Base-by-base conservation (phyloP, 1,140 invertebrate species). In the Caenorhabditis briggsae region DNA sequence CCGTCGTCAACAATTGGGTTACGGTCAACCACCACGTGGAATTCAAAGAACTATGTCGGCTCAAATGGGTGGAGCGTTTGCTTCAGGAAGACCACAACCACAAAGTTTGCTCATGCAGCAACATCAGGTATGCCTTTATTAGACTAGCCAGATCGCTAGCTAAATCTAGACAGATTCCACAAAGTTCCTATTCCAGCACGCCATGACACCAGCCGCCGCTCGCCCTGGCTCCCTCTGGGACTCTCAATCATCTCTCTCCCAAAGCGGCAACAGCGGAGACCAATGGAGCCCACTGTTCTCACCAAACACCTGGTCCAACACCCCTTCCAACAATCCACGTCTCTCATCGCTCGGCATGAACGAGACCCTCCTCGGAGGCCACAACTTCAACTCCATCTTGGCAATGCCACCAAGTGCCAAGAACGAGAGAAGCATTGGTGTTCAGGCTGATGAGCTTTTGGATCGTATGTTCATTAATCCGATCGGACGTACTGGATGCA, bases 241-340 rank as follows among this genome's bases (percentile, higher is more conserved):
- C 48, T 65, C 50, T 70, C 84, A 43, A 64, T 53, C 64, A 23
- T 61, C 82, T 20, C 46, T 78, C 2, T 50, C 70, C 12, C 70
- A 78, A 78, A 78, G 70, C 70, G 70, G 46, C 20, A 78, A 50
- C 46, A 78, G 46, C n/a, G 58, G 48, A 7, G 84, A 85, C 23
- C 84, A 85, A 58, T 85, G 84, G 84, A 85, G 84, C 25, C 84
- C 84, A n/a, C 65, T 85, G 2, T 65, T 65, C 46, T 85, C 84
- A 5, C 84, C 84, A 33, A 78, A 18, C 65, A 70, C 70, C 46
- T 78, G 70, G 70, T 78, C 70, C 18, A 78, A 78, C n/a, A 53
- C 12, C 7, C 43, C 46, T 0, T 18, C 33, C 65, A 41, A 41
- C 16, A 70, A 70, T 46, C 41, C 43, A 43, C 65, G 65, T 48